Percentiles rank a stretch among this genome's conserved stretches.
Conservation (phyloP, 2,888 invertebrate species). For the Lymantria monacha region DNA sequence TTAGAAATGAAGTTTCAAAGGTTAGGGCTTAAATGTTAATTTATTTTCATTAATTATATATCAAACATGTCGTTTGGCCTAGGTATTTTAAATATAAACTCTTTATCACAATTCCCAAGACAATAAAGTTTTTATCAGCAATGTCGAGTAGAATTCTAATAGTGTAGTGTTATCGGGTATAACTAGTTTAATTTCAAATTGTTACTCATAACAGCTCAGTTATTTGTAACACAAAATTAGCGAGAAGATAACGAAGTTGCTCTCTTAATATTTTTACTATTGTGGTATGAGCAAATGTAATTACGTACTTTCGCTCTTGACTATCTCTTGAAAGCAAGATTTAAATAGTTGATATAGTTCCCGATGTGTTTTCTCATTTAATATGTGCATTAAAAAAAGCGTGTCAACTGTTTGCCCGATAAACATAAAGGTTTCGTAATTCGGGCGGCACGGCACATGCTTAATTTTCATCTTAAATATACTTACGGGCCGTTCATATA, state of each 20-base stretch:
- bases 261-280: not conserved
- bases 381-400: too few relatives aligned
- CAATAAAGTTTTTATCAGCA: constrained; percentile 56
- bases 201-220: constrained; percentile 2
- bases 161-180: constrained; percentile 51
- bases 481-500: too few relatives aligned
- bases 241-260: not conserved
- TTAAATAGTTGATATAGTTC: not conserved
- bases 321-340: not conserved
- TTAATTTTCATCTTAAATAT: too few relatives aligned
- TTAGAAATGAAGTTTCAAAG: too few relatives aligned
- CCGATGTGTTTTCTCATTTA: not conserved
- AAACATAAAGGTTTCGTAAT: too few relatives aligned
- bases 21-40: too few relatives aligned
- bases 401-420: too few relatives aligned
- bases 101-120: constrained; percentile 41
- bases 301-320: not conserved
- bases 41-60: too few relatives aligned
- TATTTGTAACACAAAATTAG: not conserved
- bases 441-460: too few relatives aligned
- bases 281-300: not conserved
- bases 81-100: constrained; percentile 24
- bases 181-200: constrained; percentile 42
- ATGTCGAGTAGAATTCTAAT: constrained; percentile 45
- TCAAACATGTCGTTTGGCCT: not conserved